These are phyloP conservation scores for Epinotia bilunana DNA, from an alignment of 2,888 invertebrate genomes.

Conservation along the genomic window DNA sequence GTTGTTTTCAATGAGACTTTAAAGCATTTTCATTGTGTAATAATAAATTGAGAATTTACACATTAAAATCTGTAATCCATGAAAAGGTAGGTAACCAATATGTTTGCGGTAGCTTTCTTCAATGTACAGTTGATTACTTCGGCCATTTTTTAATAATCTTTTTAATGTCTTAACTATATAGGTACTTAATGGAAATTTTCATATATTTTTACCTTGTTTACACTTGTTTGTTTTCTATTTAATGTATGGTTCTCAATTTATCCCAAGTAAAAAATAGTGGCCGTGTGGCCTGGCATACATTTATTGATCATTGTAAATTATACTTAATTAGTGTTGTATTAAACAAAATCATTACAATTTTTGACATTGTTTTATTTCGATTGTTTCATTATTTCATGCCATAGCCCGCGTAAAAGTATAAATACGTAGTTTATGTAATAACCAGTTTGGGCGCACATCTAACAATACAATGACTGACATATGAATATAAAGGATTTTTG, in stretches of 20 bases:
- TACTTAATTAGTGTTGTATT: conserved; percentile 85
- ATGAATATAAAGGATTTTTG: too few species aligned
- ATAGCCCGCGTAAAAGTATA: too few species aligned
- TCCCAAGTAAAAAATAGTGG: conserved; percentile 51
- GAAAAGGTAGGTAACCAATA: neutral
- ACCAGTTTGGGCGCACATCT: too few species aligned
- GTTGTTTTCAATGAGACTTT: conserved; percentile 23
- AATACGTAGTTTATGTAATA: too few species aligned
- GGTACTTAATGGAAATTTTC: too few species aligned
- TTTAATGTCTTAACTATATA: neutral
- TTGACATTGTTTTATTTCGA: conserved; percentile 41
- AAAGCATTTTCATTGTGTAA: conserved; percentile 20
- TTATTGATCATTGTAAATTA: conserved; percentile 81
- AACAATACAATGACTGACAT: too few species aligned
- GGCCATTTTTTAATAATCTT: too few species aligned
- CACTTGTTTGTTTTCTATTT: neutral
- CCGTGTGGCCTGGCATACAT: conserved; percentile 57
- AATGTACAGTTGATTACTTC: neutral
- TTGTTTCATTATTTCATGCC: neutral
- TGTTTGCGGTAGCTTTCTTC: neutral
- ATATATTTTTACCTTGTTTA: neutral
- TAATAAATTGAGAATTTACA: conserved; percentile 37
- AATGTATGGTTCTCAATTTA: conserved; percentile 36
- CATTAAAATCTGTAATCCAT: neutral
- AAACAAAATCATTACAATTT: conserved; percentile 83